These are phyloP conservation scores for Apamea crenata DNA, from an alignment of 2,888 invertebrate genomes.

Conservation along the genomic window DNA sequence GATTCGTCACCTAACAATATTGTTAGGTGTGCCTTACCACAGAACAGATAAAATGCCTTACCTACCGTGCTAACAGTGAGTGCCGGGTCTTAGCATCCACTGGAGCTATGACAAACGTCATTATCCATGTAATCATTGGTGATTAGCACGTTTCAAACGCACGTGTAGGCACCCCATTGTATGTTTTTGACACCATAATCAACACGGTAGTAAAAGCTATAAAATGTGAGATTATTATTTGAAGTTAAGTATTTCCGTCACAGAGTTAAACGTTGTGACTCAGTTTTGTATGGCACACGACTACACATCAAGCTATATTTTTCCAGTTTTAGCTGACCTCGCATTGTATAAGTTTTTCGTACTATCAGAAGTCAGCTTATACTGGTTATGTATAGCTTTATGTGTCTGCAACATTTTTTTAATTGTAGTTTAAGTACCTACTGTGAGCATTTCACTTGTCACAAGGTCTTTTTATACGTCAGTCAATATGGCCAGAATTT, in stretches of 20 bases:
- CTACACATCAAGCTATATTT: too few relatives aligned
- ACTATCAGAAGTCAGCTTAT: too few relatives aligned
- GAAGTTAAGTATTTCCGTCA: constrained; percentile 35
- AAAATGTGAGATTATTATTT: constrained; percentile 29
- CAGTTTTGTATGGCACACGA: neutral
- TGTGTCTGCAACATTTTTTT: neutral
- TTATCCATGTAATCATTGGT: constrained; percentile 11
- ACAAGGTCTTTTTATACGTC: neutral
- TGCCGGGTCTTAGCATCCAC: neutral
- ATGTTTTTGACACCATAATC: constrained; percentile 26
- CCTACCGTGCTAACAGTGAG: neutral
- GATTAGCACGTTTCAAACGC: constrained; percentile 3
- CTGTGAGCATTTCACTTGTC: neutral
- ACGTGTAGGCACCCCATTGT: constrained; percentile 24
- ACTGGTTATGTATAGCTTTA: too few relatives aligned
- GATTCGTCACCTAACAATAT: neutral
- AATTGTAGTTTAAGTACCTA: neutral
- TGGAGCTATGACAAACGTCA: neutral
- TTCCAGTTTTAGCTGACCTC: too few relatives aligned
- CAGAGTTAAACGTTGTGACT: constrained; percentile 14
- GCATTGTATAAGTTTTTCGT: too few relatives aligned
- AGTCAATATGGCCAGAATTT: neutral
- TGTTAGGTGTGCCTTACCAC: neutral
- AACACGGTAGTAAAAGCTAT: constrained; percentile 20
- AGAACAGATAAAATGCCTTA: too few relatives aligned